Base-by-base conservation (phyloP, 2,888 invertebrate genomes). In the Druceiella hillmani region DNA sequence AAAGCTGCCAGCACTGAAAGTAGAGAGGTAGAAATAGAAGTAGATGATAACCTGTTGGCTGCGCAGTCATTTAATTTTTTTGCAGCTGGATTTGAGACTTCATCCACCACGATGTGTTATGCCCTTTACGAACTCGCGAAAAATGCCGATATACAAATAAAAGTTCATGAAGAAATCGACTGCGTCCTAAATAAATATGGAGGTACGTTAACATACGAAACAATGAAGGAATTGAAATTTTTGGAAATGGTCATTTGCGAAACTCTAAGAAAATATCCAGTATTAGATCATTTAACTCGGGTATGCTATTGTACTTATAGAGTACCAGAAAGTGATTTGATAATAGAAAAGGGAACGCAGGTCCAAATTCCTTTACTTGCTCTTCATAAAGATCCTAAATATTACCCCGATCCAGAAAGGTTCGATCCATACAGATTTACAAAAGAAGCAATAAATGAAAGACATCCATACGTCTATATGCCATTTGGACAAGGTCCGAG, bases 21-120 rank as follows among this genome's bases (percentile, higher is more conserved):
- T 5, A 27, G 12, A 27, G 7, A 27, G 12, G 5, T 4, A 10
- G 27, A 27, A 5, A 27, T 5, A 5, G 4, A 5, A 48, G 34
- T 52, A 46, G 20, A 45, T 47, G 33, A 48, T 31, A 15, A 57
- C 41, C 47, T 50, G 33, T 57, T 62, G 40, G 59, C 60, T 3
- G 61, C 62, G 7, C 62, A 62, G 38, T 60, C 60, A 1, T 61
- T 61, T 45, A 57, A 55, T 4, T 62, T 62, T 43, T 62, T 61
- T 44, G 53, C 49, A 6, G 61, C 62, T 20, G 62, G 61, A 5
- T 55, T 56, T 35, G 60, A 62, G 44, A 61, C 62, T 1, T 55
- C 60, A 1, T 57, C 62, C 3, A 59, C 52, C 31, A 58, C 61
- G 7, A 59, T 62, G 33, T 53, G 58, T 6, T 62, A 27, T 10